Conservation (phyloP, 2,888 invertebrate genomes). For the Volucella bombylans region DNA sequence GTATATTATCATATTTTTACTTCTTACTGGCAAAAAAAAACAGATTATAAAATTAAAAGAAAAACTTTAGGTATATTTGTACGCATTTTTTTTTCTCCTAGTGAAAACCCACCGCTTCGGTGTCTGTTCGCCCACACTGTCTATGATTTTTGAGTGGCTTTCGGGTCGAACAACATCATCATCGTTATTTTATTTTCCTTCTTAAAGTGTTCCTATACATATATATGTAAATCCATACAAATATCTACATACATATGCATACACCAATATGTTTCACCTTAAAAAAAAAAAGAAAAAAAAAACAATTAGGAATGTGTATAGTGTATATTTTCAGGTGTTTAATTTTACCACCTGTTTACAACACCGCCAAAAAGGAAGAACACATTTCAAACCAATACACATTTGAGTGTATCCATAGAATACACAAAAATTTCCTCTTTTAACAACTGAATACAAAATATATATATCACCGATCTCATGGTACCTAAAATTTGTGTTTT, state of each 20-base stretch:
- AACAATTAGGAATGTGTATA: conserved; percentile 50
- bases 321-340: conserved; percentile 69
- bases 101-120: neutral
- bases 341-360: conserved; percentile 73
- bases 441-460: conserved; percentile 12
- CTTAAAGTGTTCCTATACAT: too few relatives aligned
- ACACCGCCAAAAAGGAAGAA: conserved; percentile 60
- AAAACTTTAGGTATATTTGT: neutral
- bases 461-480: neutral
- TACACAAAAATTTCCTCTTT: conserved; percentile 26
- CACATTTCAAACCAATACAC: conserved; percentile 25
- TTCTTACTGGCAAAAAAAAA: neutral
- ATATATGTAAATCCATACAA: too few relatives aligned
- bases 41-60: conserved; percentile 19
- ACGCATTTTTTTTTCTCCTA: conserved; percentile 20
- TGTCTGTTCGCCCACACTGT: neutral
- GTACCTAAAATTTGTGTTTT: conserved; percentile 20
- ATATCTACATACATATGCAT: neutral
- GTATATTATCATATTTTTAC: neutral
- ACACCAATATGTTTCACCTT: neutral
- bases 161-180: conserved; percentile 37
- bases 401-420: conserved; percentile 19
- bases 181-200: conserved; percentile 22
- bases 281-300: conserved; percentile 7
- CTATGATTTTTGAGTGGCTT: conserved; percentile 25